Evolutionary conservation across 1,140 invertebrate species (phyloP), one percentile per base, ranked within the genome.

Genomic region (Akabosia matsudoensis): DNA sequence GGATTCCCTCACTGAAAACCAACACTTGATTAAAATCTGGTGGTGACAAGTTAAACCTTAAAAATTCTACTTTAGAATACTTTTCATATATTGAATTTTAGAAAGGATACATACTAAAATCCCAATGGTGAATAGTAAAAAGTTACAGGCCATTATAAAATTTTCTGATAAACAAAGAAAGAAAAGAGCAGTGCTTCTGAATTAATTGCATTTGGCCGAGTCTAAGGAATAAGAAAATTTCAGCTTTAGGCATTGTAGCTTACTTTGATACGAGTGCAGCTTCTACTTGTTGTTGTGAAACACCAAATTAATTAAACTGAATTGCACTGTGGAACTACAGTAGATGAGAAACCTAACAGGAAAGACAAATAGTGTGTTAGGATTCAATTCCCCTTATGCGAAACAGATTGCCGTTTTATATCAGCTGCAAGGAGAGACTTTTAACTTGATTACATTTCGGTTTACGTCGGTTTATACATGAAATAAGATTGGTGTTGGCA

Each of bases 11-110:
- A 45, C 37, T 45, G 7, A 7, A 18, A 10, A 18, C 18, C 37
- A 22, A 56, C 54, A 22, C 61, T 67, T 67, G 61, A 67, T 67
- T 67, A 67, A 67, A 67, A 31, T 67, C 61, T 67, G 61, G 61
- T 31, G 61, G 61, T 67, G 61, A 67, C 61, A 67, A 67, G 61
- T 13, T 30, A 67, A 22, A 67, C 28, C n/a, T n/a, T n/a, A 28
- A 67, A 67, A 30, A n/a, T 30, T 7, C 30, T 10, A 67, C 3
- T 13, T 30, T 13, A 24, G 54, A 56, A 7, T 3, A 56, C 7
- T 56, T 56, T 4, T 56, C 18, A 45, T 45, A 45, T 18, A 45
- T 45, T 45, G 18, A 7, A 45, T 45, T 10, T 45, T 10, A 45
- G 37, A 18, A 45, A 18, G 7, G 37, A 45, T 45, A 45, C 37